phyloP scores from a whole-genome alignment of 2,113 vertebrate genomes.

The Hippolais icterina region DNA sequence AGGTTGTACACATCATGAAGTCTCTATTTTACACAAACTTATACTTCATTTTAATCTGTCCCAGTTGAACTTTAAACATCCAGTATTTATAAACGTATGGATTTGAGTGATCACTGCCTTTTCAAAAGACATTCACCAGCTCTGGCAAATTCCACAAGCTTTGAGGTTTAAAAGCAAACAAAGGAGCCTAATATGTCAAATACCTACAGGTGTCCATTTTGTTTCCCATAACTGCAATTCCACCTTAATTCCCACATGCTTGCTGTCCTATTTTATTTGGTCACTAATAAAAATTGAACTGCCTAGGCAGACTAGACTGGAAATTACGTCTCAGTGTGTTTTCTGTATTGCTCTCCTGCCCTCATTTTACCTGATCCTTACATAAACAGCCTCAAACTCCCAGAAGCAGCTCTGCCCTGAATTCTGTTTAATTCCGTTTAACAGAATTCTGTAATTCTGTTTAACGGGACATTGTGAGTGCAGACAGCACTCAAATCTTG shows the following conservation, averaged over 20 bases:
- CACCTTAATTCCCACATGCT: neutral
- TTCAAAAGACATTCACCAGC: neutral
- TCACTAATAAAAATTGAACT: neutral
- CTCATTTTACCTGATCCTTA: conserved; percentile 1
- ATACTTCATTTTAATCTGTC: neutral
- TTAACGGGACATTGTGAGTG: neutral
- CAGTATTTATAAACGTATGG: neutral
- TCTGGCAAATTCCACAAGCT: neutral
- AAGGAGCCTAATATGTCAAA: neutral
- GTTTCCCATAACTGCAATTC: neutral
- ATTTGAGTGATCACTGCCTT: neutral
- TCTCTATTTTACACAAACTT: neutral
- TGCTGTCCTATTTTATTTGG: neutral
- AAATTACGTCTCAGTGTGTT: neutral
- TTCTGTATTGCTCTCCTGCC: neutral
- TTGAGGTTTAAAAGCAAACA: neutral
- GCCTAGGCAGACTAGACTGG: neutral
- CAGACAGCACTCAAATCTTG: neutral
- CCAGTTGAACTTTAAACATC: neutral
- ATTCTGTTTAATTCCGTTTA: neutral
- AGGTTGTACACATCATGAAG: neutral
- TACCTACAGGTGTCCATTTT: neutral
- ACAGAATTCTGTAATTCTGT: neutral
- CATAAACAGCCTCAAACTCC: neutral
- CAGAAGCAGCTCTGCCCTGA: neutral